phyloP scores from a whole-genome alignment of 2,888 invertebrate species.

The Boloria selene region DNA sequence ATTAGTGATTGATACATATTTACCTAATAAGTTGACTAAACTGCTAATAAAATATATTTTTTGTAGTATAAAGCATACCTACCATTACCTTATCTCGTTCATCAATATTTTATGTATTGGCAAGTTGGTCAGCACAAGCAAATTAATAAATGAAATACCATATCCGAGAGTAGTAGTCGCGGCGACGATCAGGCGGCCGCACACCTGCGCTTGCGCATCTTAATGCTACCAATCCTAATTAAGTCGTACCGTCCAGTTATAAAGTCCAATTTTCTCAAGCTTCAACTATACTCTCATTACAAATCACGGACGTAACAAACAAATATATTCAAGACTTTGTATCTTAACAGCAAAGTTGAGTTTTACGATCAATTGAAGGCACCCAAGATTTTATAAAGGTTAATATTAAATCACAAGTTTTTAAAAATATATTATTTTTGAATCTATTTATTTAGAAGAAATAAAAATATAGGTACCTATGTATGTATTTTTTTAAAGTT shows the following conservation, averaged over 20 bases:
- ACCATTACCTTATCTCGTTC: constrained; percentile 32
- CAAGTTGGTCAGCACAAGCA: constrained; percentile 71
- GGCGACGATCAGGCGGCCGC: constrained; percentile 78
- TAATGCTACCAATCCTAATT: constrained; percentile 43
- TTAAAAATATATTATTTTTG: no score
- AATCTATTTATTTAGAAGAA: no score
- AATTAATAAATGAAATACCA: constrained; percentile 80
- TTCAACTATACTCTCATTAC: constrained; percentile 66
- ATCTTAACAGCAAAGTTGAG: constrained; percentile 71
- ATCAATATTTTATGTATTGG: constrained; percentile 54
- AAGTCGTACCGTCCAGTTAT: constrained; percentile 32
- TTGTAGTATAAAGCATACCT: constrained; percentile 19
- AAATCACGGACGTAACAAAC: constrained; percentile 80
- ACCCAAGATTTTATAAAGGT: constrained; percentile 54
- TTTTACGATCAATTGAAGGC: constrained; percentile 66
- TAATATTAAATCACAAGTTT: not conserved
- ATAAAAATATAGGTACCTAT: no score
- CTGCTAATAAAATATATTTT: constrained; percentile 5
- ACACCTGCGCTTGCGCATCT: constrained; percentile 79
- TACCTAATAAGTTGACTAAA: no score
- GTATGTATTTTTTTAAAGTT: no score
- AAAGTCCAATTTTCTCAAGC: constrained; percentile 40
- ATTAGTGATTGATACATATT: no score
- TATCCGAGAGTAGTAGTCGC: constrained; percentile 75
- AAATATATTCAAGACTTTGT: constrained; percentile 77